Evolutionary conservation across 2,113 vertebrate genomes (phyloP), one percentile per base, ranked within the genome.

Genomic region (Ameiurus melas): DNA sequence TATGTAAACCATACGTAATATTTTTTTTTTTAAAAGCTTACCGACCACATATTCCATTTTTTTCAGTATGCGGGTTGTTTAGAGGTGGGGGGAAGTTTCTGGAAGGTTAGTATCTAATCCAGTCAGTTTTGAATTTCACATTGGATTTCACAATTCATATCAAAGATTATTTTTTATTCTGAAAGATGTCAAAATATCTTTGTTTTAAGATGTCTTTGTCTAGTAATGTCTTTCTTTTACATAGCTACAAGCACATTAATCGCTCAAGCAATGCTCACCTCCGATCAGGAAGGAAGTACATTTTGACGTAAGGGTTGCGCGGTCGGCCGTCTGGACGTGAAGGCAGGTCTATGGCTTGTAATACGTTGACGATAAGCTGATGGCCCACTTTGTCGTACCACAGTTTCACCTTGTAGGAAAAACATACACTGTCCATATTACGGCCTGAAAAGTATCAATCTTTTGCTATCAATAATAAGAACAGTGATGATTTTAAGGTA

Each of bases 341-440:
- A 64, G 98, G 97, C 84, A 99, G 96, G 91, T 98, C 98, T 93
- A 96, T 98, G 95, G 98, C 98, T 96, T 99, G 98, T 78, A 99
- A 97, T 92, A 99, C 97, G 92, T 99, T 99, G 89, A 99, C 98
- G 90, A 99, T 99, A 93, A 99, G 94, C 92, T 99, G 98, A 93
- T 99, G 98, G 71, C 97, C 98, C 86, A 98, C 98, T 95, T 98
- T 99, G 94, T 99, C 98, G 3, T 99, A 99, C 97, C 97, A 99
- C 88, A 99, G 94, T 93, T 99, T 99, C 88, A 99, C 97, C 98
- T 99, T 90, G 5, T 90, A 86, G 4, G 4, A 87, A 39, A 91
- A 70, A 64, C 33, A 68, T 33, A 17, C 7, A 66, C 3, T 10
- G 47, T 33, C 17, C 10, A 33, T 58, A 57, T 57, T 9, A 80